Conservation (phyloP, 2,113 vertebrate genomes). For the Hylia prasina region DNA sequence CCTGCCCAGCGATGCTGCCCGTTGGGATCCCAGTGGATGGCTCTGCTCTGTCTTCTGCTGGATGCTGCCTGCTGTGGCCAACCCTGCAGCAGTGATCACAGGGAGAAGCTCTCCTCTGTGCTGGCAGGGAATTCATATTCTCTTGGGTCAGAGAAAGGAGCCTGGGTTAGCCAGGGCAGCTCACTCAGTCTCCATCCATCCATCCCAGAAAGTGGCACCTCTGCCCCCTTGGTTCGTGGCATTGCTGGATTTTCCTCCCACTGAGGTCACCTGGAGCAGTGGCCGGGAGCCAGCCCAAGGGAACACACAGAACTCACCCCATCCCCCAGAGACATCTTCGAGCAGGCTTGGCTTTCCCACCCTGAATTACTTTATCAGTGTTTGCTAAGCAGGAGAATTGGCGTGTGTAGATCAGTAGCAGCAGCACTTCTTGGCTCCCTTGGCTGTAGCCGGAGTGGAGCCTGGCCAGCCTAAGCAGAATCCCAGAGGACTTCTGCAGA, state of each 20-base stretch:
- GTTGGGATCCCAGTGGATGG: not conserved
- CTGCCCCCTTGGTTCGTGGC: fast-evolving
- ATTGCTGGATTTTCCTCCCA: not conserved
- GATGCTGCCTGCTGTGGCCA: not conserved
- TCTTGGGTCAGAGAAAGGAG: not conserved
- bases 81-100: not conserved
- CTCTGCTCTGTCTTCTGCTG: not conserved
- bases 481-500: not conserved
- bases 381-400: not conserved
- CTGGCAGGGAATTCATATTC: not conserved
- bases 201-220: not conserved
- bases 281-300: not conserved
- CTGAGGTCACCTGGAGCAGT: not conserved
- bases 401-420: not conserved
- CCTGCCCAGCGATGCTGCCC: not conserved
- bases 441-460: not conserved
- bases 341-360: not conserved
- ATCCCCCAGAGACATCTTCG: not conserved
- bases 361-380: not conserved
- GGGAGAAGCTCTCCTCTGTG: not conserved
- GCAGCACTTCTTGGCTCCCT: not conserved
- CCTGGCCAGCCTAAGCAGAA: not conserved
- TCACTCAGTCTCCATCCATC: not conserved
- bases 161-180: not conserved
- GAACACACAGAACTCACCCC: not conserved